Conservation (phyloP, 2,113 vertebrate genomes). For the Bolborhynchus lineola region DNA sequence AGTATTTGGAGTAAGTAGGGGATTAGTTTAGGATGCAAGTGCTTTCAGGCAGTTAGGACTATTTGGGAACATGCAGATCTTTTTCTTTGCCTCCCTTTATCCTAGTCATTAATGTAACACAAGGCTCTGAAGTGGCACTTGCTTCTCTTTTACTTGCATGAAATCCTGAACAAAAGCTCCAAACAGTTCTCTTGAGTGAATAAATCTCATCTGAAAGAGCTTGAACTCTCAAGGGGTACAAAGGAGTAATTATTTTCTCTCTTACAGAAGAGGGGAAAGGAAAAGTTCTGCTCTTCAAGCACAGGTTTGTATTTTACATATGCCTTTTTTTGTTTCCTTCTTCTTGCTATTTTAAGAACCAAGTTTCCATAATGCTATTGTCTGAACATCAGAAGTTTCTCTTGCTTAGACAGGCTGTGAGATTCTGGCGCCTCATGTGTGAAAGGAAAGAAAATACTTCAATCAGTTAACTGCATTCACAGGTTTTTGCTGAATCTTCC, state of each 20-base stretch:
- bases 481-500: not conserved
- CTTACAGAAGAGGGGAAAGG: not conserved
- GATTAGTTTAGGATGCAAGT: not conserved
- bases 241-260: not conserved
- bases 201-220: slow-evolving; percentile 2
- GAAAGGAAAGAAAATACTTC: not conserved
- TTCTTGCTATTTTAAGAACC: not conserved
- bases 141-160: not conserved
- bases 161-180: slow-evolving; percentile 36
- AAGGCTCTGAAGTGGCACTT: slow-evolving; percentile 1
- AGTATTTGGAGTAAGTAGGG: not conserved
- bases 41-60: not conserved
- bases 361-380: not conserved
- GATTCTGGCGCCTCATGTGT: not conserved
- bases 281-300: not conserved
- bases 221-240: not conserved
- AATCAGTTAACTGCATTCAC: not conserved
- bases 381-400: not conserved
- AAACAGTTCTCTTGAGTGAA: not conserved
- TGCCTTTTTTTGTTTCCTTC: not conserved
- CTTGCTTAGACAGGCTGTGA: not conserved
- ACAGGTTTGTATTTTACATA: not conserved
- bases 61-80: not conserved
- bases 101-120: not conserved
- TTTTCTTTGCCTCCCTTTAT: not conserved